A percentile compares a stretch with the other conserved stretches of the same genome.
Conservation (phyloP, 2,888 invertebrate species). For the Spodoptera picta region DNA sequence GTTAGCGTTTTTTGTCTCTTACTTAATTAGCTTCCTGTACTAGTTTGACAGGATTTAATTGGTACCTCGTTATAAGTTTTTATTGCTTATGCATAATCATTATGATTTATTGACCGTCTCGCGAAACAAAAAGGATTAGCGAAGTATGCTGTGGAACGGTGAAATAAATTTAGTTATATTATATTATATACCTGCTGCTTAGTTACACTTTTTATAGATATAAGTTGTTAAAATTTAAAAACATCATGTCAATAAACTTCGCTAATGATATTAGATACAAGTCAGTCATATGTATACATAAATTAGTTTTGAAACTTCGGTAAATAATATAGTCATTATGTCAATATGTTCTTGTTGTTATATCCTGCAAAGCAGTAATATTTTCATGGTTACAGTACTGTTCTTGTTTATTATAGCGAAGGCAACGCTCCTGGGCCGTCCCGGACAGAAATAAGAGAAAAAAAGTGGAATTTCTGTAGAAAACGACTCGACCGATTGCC, state of each 20-base stretch:
- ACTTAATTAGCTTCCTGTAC: conserved; percentile 43
- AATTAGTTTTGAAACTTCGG: too few relatives aligned
- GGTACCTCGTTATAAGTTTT: conserved; percentile 35
- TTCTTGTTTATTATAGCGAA: conserved; percentile 77
- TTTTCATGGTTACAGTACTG: conserved; percentile 64
- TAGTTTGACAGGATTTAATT: conserved; percentile 46
- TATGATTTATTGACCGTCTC: conserved; percentile 38
- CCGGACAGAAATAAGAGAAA: conserved; percentile 77
- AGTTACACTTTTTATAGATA: too few relatives aligned
- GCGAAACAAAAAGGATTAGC: conserved; percentile 18
- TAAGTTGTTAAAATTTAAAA: too few relatives aligned
- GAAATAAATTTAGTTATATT: background rate
- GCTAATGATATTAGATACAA: too few relatives aligned
- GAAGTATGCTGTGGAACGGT: background rate
- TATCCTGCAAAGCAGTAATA: conserved; percentile 34
- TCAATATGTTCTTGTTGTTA: conserved; percentile 3
- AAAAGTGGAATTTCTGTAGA: conserved; percentile 80
- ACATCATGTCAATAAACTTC: too few relatives aligned
- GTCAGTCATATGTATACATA: too few relatives aligned
- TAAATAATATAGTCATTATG: too few relatives aligned
- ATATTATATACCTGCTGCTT: too few relatives aligned
- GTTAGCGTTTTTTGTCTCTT: conserved; percentile 26
- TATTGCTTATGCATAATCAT: conserved; percentile 28
- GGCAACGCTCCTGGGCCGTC: conserved; percentile 82
- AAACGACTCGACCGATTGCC: conserved; percentile 78